Conservation (phyloP, 2,888 invertebrate species). For the Nebria salina region DNA sequence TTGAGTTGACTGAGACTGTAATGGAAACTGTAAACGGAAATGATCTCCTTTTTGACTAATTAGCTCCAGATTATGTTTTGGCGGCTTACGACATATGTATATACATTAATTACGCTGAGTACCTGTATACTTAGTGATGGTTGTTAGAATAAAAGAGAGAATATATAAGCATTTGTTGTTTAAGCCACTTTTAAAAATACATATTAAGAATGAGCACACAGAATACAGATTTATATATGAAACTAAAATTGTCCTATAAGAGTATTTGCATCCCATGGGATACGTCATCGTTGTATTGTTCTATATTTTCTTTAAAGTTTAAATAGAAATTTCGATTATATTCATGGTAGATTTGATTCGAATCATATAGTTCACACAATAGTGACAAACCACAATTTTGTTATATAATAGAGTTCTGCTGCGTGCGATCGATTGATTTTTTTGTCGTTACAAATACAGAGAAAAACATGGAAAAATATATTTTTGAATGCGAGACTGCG, state of each 20-base stretch:
- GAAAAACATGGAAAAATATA: slow-evolving; percentile 27
- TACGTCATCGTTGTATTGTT: too few relatives aligned
- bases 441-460: neutral
- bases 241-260: too few relatives aligned
- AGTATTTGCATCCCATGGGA: too few relatives aligned
- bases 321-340: neutral
- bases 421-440: slow-evolving; percentile 37
- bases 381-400: neutral
- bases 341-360: neutral
- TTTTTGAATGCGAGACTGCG: slow-evolving; percentile 35
- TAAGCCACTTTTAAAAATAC: too few relatives aligned
- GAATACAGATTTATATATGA: too few relatives aligned
- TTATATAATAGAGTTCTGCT: neutral
- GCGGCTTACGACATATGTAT: neutral
- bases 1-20: neutral
- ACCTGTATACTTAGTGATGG: neutral
- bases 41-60: neutral
- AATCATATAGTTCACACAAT: neutral
- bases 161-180: too few relatives aligned
- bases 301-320: too few relatives aligned
- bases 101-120: neutral
- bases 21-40: neutral
- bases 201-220: too few relatives aligned
- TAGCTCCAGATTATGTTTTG: neutral
- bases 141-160: neutral